Base-by-base conservation (phyloP, 2,888 invertebrate genomes). In the Monochamus alternatus region DNA sequence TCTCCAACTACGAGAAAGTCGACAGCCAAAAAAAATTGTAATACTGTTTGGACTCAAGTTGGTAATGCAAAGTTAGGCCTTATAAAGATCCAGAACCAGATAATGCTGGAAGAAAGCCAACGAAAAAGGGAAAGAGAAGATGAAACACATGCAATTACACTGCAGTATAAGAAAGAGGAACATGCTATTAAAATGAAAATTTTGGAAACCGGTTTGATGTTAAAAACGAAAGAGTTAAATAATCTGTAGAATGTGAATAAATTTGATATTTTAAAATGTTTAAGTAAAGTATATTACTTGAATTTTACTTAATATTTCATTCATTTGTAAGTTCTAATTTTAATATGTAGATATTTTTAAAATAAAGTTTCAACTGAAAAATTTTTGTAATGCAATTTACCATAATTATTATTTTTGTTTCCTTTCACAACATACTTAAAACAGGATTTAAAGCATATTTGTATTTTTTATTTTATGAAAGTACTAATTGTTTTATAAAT, bases 1-100 rank as follows among this genome's bases (percentile, higher is more conserved):
- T n/a, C n/a, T n/a, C n/a, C n/a, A n/a, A n/a, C n/a, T n/a, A n/a
- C n/a, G n/a, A n/a, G n/a, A n/a, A n/a, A n/a, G n/a, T 47, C 47
- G 9, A 9, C 47, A 47, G 5, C 47, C 7, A 47, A 47, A 47
- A 5, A 47, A 5, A 47, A 5, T 47, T 8, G 47, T 58, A 22
- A 58, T 58, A 58, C 58, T 10, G 58, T 58, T 58, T 58, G 58
- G 58, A 58, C 58, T 58, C n/a, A 58, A 12, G 58, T 58, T 58
- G 58, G 58, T 22, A 58, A 58, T 12, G 58, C 58, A 5, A 58
- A 58, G 58, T 58, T 58, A 58, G 58, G 12, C 5, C 58, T 58
- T 12, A 7, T 58, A n/a, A 7, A 58, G 58, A 7, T 58, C 58
- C 58, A 58, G 12, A 58, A 58, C 5, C 58, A 58, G 12, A 14